Evolutionary conservation across 2,797 vertebrate genomes (phyloP), one percentile per base, ranked within the genome.

Genomic region (Coilia nasus): DNA sequence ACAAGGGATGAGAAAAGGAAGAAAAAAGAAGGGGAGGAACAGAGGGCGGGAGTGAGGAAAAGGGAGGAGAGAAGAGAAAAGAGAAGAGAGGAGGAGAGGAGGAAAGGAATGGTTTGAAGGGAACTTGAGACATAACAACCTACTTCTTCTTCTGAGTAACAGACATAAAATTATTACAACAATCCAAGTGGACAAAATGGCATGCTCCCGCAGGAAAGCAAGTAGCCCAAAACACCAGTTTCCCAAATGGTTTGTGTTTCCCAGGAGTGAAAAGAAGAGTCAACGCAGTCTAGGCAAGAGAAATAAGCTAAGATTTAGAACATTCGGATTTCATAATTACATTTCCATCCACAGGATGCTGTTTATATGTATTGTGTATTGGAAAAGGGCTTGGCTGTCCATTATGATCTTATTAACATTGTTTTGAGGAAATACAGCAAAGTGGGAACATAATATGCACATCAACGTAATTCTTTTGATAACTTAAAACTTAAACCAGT

Each of bases 121-220:
- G 84, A 85, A 75, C 15, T 83, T 57, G 50, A 82, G 28, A 56
- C 81, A 83, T 44, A 83, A 59, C 35, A 57, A 62, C 14, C 31
- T 60, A 62, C 64, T 71, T 31, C 50, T 71, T 31, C 50, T 54
- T 54, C 64, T 28, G 31, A 75, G 28, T 75, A 31, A 15, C 17
- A 75, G 67, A 75, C 67, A 41, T 75, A 19, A 75, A 75, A 35
- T 75, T 19, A 75, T 41, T 15, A 75, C 67, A 75, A 41, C 31
- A 75, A 41, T 31, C 31, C 15, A 35, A 75, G 67, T 75, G 67
- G 28, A 75, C 67, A 75, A 75, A 75, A 75, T 75, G 31, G 19
- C 67, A 75, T 35, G 67, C 67, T 17, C 28, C 31, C 67, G 35
- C 67, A 35, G 14, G 67, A 75, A 5, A 35, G 14, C 67, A 75